A percentile compares a stretch with the other conserved stretches of the same genome.
Conservation (phyloP, 2,888 invertebrate genomes). For the Sinhomidia bicolor region DNA sequence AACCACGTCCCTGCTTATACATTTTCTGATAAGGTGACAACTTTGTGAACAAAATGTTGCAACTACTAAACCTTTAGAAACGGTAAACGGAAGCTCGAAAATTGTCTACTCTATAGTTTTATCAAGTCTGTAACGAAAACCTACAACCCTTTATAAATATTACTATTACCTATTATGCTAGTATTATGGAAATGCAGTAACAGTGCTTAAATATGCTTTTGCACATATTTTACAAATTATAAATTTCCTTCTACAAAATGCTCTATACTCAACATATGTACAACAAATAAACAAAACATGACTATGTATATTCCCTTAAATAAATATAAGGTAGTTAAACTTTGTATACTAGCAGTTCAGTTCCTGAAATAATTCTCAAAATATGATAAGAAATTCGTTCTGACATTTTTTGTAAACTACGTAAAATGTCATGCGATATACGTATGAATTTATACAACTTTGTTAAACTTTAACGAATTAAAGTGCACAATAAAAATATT, state of each 20-base stretch:
- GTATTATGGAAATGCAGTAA: too few relatives aligned
- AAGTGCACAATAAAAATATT: neutral
- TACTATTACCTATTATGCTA: neutral
- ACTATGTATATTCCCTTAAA: neutral
- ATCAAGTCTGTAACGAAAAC: neutral
- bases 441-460: neutral
- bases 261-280: too few relatives aligned
- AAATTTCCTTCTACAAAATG: too few relatives aligned
- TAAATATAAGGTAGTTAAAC: neutral
- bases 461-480: neutral
- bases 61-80: neutral
- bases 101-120: neutral
- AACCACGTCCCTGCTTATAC: neutral
- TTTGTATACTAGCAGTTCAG: conserved; percentile 34
- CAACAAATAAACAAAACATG: neutral
- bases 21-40: neutral
- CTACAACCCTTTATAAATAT: too few relatives aligned
- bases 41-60: neutral
- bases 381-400: neutral
- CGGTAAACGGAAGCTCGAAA: conserved; percentile 3
- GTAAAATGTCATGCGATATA: neutral
- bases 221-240: too few relatives aligned
- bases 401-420: neutral
- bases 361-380: conserved; percentile 20
- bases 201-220: too few relatives aligned